A percentile compares a stretch with the other conserved stretches of the same genome.
phyloP scores from a whole-genome alignment of 2,113 vertebrate species.

The Platichthys flesus region DNA sequence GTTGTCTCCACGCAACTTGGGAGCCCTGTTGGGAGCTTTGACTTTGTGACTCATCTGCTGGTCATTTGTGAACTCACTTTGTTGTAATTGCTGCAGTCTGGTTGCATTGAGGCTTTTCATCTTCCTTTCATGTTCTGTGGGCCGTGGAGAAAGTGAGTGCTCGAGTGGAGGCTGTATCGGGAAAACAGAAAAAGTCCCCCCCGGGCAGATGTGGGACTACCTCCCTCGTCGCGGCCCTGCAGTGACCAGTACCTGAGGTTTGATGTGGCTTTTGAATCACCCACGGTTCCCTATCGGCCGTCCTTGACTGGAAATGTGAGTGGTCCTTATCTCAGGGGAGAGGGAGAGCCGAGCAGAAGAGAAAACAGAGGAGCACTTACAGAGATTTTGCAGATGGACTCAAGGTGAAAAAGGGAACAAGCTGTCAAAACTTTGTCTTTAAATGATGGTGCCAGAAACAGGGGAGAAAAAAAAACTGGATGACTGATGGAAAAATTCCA shows the following conservation, averaged over 20 bases:
- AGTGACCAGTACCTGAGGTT: constrained; percentile 46
- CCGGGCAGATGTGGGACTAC: constrained; percentile 46
- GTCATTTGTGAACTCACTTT: constrained; percentile 69
- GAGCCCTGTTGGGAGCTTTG: constrained; percentile 24
- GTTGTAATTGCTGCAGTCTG: constrained; percentile 76
- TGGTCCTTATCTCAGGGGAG: constrained; percentile 56
- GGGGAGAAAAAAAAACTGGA: constrained; percentile 3
- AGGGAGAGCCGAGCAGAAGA: constrained; percentile 26
- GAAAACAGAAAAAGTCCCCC: constrained; percentile 35
- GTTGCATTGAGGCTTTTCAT: constrained; percentile 63
- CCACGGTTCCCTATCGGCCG: constrained; percentile 45
- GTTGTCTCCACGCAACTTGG: constrained; percentile 15
- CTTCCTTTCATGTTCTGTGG: constrained; percentile 75
- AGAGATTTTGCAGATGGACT: constrained; percentile 40
- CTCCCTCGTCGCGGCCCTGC: background rate
- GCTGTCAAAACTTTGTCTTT: constrained; percentile 37
- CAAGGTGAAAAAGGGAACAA: constrained; percentile 35
- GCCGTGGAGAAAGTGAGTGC: constrained; percentile 69
- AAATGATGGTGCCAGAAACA: constrained; percentile 23
- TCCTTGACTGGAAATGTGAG: constrained; percentile 62
- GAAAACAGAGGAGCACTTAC: constrained; percentile 48
- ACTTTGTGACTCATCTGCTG: constrained; percentile 77
- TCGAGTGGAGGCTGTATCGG: constrained; percentile 43
- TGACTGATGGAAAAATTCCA: constrained; percentile 5
- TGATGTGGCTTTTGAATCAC: constrained; percentile 66